Percentiles rank a stretch among this genome's conserved stretches.
These are phyloP conservation scores for Psylliodes chrysocephalus DNA, from an alignment of 2,888 invertebrate genomes.

Conservation along the genomic window DNA sequence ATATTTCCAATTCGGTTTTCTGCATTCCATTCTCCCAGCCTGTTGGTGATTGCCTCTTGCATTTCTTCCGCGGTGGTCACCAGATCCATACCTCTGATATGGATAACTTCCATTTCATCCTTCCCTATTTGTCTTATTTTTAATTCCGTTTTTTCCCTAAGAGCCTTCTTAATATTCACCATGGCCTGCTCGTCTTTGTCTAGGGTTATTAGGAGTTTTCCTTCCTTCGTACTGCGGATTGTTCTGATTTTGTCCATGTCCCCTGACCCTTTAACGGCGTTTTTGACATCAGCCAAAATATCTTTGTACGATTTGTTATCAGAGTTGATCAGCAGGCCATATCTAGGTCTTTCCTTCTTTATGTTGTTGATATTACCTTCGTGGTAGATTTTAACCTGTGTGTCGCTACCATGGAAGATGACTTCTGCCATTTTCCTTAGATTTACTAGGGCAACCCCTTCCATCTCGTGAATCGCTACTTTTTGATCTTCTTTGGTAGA, in stretches of 20 bases:
- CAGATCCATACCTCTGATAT: neutral
- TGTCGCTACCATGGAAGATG: neutral
- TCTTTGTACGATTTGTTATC: neutral
- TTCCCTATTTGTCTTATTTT: neutral
- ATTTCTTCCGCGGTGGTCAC: neutral
- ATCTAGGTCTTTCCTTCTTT: neutral
- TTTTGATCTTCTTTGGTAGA: conserved; percentile 12
- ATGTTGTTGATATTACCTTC: too few relatives aligned
- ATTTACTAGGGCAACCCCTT: neutral
- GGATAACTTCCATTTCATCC: neutral
- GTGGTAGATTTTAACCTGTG: neutral
- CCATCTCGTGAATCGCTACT: conserved; percentile 21
- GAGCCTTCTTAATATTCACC: too few relatives aligned
- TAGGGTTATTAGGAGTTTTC: neutral
- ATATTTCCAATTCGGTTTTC: too few relatives aligned
- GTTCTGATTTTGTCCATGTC: neutral
- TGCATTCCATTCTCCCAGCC: too few relatives aligned
- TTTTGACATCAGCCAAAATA: neutral
- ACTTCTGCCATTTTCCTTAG: neutral
- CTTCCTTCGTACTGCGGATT: neutral
- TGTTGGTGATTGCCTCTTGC: neutral
- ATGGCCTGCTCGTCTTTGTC: neutral
- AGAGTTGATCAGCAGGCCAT: neutral
- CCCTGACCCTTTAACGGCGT: neutral
- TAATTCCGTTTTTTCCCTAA: neutral